These are phyloP conservation scores for Camptogramma bilineatum DNA, from an alignment of 2,888 invertebrate genomes.

Conservation along the genomic window DNA sequence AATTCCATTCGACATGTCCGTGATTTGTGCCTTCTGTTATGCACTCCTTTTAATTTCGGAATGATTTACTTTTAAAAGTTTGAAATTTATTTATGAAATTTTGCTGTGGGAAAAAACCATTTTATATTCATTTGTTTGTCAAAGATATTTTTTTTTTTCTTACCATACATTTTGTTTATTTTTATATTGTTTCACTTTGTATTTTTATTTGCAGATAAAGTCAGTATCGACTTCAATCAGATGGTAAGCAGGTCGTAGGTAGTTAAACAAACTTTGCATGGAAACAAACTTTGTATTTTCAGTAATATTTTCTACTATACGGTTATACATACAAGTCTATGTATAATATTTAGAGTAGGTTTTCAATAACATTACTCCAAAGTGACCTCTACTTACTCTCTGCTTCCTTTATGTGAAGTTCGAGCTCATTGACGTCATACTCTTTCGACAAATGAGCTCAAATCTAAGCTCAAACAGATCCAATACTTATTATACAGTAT, in stretches of 20 bases:
- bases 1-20: slow-evolving; percentile 63
- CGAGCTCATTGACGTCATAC: neutral
- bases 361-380: too few relatives aligned
- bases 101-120: neutral
- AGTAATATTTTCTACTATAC: too few relatives aligned
- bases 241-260: too few relatives aligned
- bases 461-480: slow-evolving; percentile 3
- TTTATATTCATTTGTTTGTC: neutral
- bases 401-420: neutral
- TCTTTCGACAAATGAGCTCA: slow-evolving; percentile 3
- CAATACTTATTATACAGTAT: slow-evolving; percentile 22
- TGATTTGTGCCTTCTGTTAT: slow-evolving; percentile 52
- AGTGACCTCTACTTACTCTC: neutral
- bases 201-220: too few relatives aligned
- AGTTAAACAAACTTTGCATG: too few relatives aligned
- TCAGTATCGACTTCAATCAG: too few relatives aligned
- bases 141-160: neutral
- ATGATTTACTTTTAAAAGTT: slow-evolving; percentile 29
- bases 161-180: too few relatives aligned
- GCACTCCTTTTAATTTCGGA: slow-evolving; percentile 37
- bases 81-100: neutral
- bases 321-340: too few relatives aligned
- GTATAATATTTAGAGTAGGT: too few relatives aligned
- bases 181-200: too few relatives aligned
- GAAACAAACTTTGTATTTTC: too few relatives aligned